A percentile compares a stretch with the other conserved stretches of the same genome.
Conservation (phyloP, 1,140 invertebrate genomes). For the Neuroterus valhalla region DNA sequence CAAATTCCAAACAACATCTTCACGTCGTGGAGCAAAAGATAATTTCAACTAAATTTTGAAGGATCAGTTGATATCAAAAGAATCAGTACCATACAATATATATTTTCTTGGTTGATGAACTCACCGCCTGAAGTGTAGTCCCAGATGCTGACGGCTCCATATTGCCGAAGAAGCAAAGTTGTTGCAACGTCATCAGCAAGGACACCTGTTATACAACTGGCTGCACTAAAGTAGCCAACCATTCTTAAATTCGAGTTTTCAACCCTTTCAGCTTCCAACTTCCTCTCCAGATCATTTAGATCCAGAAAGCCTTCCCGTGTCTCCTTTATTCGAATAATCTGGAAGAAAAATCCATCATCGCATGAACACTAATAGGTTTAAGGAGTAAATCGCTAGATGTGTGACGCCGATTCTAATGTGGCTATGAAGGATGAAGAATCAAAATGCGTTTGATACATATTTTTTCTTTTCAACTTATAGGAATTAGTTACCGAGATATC, state of each 20-base stretch:
- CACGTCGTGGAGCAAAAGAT: too few relatives aligned
- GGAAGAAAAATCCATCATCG: slow-evolving; percentile 41
- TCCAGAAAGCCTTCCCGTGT: slow-evolving; percentile 87
- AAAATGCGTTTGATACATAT: too few relatives aligned
- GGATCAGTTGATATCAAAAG: too few relatives aligned
- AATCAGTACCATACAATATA: too few relatives aligned
- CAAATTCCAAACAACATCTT: too few relatives aligned
- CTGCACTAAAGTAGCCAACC: slow-evolving; percentile 91
- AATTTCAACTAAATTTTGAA: too few relatives aligned
- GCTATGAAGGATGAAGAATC: too few relatives aligned
- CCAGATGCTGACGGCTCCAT: slow-evolving; percentile 90
- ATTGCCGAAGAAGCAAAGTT: slow-evolving; percentile 87
- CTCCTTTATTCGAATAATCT: slow-evolving; percentile 87
- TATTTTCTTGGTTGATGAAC: slow-evolving; percentile 30
- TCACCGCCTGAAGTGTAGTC: slow-evolving; percentile 89
- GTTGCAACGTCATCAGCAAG: slow-evolving; percentile 89
- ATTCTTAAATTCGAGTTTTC: slow-evolving; percentile 76
- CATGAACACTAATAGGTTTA: slow-evolving; percentile 8
- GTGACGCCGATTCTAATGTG: too few relatives aligned
- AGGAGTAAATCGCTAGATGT: too few relatives aligned
- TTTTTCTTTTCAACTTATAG: too few relatives aligned
- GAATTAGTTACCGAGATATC: too few relatives aligned
- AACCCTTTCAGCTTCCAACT: slow-evolving; percentile 79
- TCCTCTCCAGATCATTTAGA: slow-evolving; percentile 83
- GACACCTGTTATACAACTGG: slow-evolving; percentile 93